These are phyloP conservation scores for Cepaea nemoralis DNA, from an alignment of 1,140 invertebrate genomes.

Conservation along the genomic window DNA sequence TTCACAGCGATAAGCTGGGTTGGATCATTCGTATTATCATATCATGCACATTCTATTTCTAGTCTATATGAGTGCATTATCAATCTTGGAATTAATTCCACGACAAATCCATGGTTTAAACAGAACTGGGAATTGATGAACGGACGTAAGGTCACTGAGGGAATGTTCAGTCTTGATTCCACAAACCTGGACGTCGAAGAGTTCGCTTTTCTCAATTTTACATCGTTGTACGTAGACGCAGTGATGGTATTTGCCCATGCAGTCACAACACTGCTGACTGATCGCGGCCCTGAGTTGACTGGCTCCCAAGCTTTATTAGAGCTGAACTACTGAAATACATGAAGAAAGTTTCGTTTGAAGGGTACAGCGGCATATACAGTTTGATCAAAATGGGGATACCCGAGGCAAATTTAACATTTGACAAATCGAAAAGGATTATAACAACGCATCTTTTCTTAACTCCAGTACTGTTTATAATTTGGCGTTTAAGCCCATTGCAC, in stretches of 20 bases:
- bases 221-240: constrained; percentile 15
- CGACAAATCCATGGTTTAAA: constrained; percentile 14
- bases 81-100: background rate
- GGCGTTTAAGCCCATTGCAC: background rate
- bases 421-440: background rate
- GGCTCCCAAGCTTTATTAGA: background rate
- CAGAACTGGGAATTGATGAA: background rate
- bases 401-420: background rate
- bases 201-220: background rate
- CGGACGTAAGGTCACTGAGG: background rate
- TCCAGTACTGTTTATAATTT: too few relatives aligned
- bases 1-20: background rate
- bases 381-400: constrained; percentile 6
- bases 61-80: constrained; percentile 1
- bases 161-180: background rate
- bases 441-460: background rate
- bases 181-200: background rate
- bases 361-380: background rate
- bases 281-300: background rate
- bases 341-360: constrained; percentile 21
- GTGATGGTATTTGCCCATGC: constrained; percentile 19
- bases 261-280: background rate
- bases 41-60: background rate
- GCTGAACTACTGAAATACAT: background rate
- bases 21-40: constrained; percentile 9